These are phyloP conservation scores for Tympanuchus pallidicinctus DNA, from an alignment of 2,113 vertebrate species.

Conservation along the genomic window DNA sequence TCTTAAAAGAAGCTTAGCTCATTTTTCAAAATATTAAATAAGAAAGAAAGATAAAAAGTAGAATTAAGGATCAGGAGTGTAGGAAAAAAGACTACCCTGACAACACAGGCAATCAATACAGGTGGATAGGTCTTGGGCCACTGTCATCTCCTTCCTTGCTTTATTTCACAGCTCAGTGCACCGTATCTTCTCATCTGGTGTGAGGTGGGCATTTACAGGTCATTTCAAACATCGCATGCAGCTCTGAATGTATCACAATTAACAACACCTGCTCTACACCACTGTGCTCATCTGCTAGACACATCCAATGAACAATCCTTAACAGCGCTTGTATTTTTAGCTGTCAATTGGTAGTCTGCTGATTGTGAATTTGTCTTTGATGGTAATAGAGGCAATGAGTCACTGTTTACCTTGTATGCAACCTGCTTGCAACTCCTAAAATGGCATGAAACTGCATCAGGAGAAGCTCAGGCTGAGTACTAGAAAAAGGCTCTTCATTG, in stretches of 20 bases:
- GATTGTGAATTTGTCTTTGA: conserved; percentile 15
- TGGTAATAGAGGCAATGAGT: not conserved
- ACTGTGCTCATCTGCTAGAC: conserved; percentile 18
- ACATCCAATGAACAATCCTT: conserved; percentile 6
- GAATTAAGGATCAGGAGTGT: not conserved
- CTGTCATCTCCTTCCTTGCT: not conserved
- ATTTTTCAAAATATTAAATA: not conserved
- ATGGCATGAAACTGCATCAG: not conserved
- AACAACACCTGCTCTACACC: conserved; percentile 61
- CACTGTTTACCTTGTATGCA: not conserved
- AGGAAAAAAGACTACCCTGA: not conserved
- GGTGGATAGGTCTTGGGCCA: not conserved
- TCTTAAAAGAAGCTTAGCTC: not conserved
- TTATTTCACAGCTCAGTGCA: conserved; percentile 48
- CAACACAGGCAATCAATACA: not conserved
- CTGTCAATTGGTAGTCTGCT: not conserved
- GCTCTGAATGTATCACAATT: conserved; percentile 29
- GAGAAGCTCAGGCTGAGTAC: not conserved
- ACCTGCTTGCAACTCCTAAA: not conserved
- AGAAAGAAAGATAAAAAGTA: not conserved
- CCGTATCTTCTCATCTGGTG: not conserved
- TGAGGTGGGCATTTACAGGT: conserved; percentile 33
- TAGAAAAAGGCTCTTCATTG: not conserved
- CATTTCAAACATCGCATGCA: conserved; percentile 7
- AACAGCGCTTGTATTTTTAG: not conserved